phyloP scores from a whole-genome alignment of 1,140 invertebrate genomes.

The Tribolium castaneum region DNA sequence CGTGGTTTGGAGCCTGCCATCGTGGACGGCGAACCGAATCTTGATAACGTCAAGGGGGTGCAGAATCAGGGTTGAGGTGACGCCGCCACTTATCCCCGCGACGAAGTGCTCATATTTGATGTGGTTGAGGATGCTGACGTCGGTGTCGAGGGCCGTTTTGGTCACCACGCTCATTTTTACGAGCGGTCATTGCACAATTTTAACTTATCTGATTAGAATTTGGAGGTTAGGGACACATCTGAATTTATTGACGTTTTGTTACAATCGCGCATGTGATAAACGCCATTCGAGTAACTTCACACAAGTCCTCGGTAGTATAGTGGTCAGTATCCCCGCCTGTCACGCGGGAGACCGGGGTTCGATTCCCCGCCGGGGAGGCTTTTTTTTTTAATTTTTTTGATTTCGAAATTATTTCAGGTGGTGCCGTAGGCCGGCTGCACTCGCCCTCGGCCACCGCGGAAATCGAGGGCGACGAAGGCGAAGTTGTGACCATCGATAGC shows the following conservation, averaged over 20 bases:
- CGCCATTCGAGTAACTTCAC: background rate
- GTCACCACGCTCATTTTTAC: background rate
- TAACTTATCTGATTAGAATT: background rate
- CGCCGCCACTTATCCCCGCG: conserved; percentile 93
- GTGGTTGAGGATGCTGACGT: conserved; percentile 70
- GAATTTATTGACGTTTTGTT: background rate
- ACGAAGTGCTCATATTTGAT: conserved; percentile 93
- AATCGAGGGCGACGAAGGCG: conserved; percentile 76
- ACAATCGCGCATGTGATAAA: background rate
- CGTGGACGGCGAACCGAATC: conserved; percentile 96
- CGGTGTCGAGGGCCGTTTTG: background rate
- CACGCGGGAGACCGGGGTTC: conserved; percentile 64
- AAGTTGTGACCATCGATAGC: conserved; percentile 76
- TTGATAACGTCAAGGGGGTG: conserved; percentile 97
- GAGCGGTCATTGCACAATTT: background rate
- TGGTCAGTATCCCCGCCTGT: conserved; percentile 63
- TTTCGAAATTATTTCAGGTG: conserved; percentile 52
- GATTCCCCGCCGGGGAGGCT: conserved; percentile 62
- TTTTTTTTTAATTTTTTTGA: background rate
- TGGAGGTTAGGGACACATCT: background rate
- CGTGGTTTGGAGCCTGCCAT: conserved; percentile 79
- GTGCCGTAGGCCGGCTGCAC: conserved; percentile 68
- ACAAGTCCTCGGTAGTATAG: conserved; percentile 62
- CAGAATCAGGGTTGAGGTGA: conserved; percentile 88
- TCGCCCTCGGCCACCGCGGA: conserved; percentile 74